Conservation (phyloP, 2,113 vertebrate genomes). For the Lepidothrix coronata region DNA sequence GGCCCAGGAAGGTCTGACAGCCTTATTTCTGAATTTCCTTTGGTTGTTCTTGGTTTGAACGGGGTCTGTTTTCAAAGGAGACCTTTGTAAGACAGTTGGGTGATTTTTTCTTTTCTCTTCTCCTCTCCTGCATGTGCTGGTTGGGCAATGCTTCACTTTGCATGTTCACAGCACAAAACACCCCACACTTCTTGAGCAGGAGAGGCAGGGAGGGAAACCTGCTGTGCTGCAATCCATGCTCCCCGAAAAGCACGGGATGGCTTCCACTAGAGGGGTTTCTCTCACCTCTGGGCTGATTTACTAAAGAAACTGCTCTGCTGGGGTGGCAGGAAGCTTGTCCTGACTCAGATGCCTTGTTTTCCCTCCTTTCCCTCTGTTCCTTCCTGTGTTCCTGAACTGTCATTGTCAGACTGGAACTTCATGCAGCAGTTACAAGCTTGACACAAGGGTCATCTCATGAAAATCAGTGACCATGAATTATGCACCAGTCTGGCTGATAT, state of each 20-base stretch:
- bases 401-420: background rate
- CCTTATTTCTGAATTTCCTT: background rate
- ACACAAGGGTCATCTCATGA: background rate
- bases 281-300: background rate
- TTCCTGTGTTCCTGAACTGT: background rate
- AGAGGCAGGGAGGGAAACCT: background rate
- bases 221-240: background rate
- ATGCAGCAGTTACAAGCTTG: background rate
- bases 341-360: background rate
- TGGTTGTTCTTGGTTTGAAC: background rate
- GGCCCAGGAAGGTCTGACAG: background rate
- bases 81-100: background rate
- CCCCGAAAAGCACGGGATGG: background rate
- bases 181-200: background rate
- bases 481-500: background rate
- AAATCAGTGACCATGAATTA: background rate
- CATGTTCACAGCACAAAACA: accelerated
- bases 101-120: background rate
- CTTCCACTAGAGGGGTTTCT: background rate
- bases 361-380: background rate
- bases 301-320: background rate
- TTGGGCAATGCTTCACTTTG: background rate
- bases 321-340: background rate
- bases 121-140: background rate
- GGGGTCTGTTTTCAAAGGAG: background rate